Base-by-base conservation (phyloP, 2,888 invertebrate species). In the Clanis bilineata region DNA sequence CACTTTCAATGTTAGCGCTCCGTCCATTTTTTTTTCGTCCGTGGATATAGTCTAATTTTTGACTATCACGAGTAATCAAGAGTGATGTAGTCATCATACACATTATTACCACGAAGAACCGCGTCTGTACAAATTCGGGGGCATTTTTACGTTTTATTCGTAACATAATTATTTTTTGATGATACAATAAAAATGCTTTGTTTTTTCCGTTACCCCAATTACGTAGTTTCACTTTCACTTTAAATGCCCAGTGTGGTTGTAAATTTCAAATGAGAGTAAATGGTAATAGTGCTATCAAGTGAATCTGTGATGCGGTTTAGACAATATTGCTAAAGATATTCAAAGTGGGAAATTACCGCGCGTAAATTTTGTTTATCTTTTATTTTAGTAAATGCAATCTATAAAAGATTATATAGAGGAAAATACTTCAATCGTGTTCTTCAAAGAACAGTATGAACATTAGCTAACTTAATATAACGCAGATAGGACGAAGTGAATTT, bases 181-280 rank as follows among this genome's bases (percentile, higher is more conserved):
- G 64, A 64, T 63, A 60, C 64, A 65, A 62, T 64, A 63, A 66
- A 65, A 64, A 65, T 56, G 41, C 18, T 58, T 58, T 32, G 58
- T 54, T 64, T 62, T 69, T 72, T 72, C 74, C 69, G 72, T 77
- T 69, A 73, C 67, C 73, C 73, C 73, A 77, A 80, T 83, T 79
- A 77, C 71, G 58, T 65, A 65, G 64, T 69, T 73, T 72, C 64
- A 73, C 85, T 85, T 84, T 84, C 83, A 73, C 76, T 73, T 38
- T 56, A 59, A 56, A 59, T 44, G 56, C 47, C 38, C 39, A 45
- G 32, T 56, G 59, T 57, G 23, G 32, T 38, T 25, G 38, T 44
- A 58, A 58, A 58, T 39, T 51, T 51, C 39, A 32, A 51, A 51
- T 32, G 51, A 51, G 28, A 51, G 51, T 51, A 15, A 32, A 51